Base-by-base conservation (phyloP, 1,140 invertebrate species). In the Gerris buenoi region DNA sequence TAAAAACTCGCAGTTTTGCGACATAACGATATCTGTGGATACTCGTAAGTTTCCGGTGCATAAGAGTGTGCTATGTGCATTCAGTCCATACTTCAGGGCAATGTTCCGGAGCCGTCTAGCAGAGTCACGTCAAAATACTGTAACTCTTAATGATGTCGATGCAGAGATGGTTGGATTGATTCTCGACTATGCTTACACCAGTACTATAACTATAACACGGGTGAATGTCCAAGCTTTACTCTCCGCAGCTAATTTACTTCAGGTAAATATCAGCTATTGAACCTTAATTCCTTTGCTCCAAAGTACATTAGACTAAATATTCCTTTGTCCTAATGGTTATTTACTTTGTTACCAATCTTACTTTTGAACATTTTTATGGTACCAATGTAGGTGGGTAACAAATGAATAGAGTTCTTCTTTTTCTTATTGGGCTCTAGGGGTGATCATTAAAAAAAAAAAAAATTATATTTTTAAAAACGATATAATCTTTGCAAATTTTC, bases 71-170 rank as follows among this genome's bases (percentile, higher is more conserved):
- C 79, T 97, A 57, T 92, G 93, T 2, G 90, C 93, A 0, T 91
- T 89, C 66, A 95, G 93, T 79, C 93, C 93, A 1, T 97, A 97
- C 77, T 97, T 97, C 75, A 93, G 93, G 80, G 88, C 88, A 75
- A 78, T 87, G 68, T 87, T 88, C 74, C 82, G 83, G 46, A 86
- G 85, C 65, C 68, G 65, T 25, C 66, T 71, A 25, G 70, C 71
- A 1, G 72, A 73, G 66, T 72, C 72, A 13, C 69, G 71, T 59
- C 72, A 73, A 64, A 72, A 72, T 33, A 68, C 77, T 67, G 79
- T 84, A 27, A 75, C 75, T 33, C 70, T 84, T 2, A 80, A 81
- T 70, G 81, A 80, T 59, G 77, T 84, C n/a, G 81, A 83, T 63
- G 73, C 77, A 5, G 70, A 75, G 0, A 82, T 80, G 74, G 70